phyloP scores from a whole-genome alignment of 2,113 vertebrate species.

The Anser brachyrhynchus region DNA sequence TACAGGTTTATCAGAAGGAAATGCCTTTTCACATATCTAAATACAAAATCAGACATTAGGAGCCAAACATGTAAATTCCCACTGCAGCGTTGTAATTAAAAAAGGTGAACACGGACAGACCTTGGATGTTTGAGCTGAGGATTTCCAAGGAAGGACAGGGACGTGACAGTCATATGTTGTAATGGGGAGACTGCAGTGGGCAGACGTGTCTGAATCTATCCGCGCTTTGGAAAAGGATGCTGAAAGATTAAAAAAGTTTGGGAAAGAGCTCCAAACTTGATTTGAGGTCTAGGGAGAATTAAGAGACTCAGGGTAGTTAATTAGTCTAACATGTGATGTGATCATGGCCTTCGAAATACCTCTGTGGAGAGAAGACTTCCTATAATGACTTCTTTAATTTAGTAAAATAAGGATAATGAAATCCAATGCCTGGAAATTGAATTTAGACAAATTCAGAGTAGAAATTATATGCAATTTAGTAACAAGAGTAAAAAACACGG shows the following conservation, averaged over 20 bases:
- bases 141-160: background rate
- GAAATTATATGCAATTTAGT: conserved; percentile 51
- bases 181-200: rapidly evolving
- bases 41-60: conserved; percentile 9
- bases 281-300: conserved; percentile 35
- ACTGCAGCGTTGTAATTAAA: background rate
- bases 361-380: conserved; percentile 44
- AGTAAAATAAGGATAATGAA: conserved; percentile 61
- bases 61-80: background rate
- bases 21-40: background rate
- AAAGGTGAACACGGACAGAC: background rate
- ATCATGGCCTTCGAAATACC: conserved; percentile 49
- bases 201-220: background rate
- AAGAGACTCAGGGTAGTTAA: conserved; percentile 29
- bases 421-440: conserved; percentile 60
- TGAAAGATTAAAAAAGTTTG: conserved; percentile 9
- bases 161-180: rapidly evolving
- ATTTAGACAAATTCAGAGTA: conserved; percentile 58
- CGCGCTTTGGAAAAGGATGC: background rate
- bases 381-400: conserved; percentile 63
- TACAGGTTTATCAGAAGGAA: background rate
- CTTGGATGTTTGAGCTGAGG: background rate
- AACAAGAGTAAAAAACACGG: conserved; percentile 18
- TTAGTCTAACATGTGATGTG: conserved; percentile 33
- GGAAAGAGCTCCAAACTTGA: background rate